These are phyloP conservation scores for Lerista edwardsae DNA, from an alignment of 2,797 vertebrate genomes.

Conservation along the genomic window DNA sequence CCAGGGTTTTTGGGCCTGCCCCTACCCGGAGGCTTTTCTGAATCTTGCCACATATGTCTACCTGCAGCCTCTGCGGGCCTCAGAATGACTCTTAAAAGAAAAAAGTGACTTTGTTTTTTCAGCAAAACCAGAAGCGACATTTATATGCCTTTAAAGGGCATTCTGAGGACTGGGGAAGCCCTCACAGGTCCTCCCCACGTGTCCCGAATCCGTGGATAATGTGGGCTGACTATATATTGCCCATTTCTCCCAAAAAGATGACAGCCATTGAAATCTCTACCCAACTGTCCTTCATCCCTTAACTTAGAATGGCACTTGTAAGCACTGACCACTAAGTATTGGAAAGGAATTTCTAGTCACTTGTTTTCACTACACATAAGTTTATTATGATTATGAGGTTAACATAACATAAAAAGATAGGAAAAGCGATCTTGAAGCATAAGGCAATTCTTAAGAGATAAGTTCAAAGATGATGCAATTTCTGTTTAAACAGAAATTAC, in stretches of 20 bases:
- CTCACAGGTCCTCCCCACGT: no score
- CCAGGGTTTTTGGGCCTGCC: no score
- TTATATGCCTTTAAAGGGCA: no score
- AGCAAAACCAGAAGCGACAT: no score
- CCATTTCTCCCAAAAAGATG: accelerated
- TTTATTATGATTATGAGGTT: constrained; percentile 91
- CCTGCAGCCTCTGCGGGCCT: no score
- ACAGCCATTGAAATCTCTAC: neutral
- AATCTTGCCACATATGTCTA: no score
- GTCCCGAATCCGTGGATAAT: no score
- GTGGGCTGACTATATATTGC: neutral
- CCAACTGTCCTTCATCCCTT: neutral
- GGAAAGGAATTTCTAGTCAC: constrained; percentile 56
- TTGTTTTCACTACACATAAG: constrained; percentile 79
- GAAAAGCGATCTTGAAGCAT: constrained; percentile 82
- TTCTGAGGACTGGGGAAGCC: no score
- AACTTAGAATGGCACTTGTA: accelerated
- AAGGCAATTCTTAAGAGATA: constrained; percentile 83
- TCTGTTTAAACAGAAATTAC: constrained; percentile 85
- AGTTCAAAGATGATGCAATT: constrained; percentile 80
- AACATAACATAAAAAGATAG: constrained; percentile 80
- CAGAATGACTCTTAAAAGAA: no score
- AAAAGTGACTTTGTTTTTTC: no score
- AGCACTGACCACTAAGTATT: neutral
- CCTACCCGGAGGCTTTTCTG: no score